These are phyloP conservation scores for Anguilla marmorata DNA, from an alignment of 2,797 vertebrate species.

Conservation along the genomic window DNA sequence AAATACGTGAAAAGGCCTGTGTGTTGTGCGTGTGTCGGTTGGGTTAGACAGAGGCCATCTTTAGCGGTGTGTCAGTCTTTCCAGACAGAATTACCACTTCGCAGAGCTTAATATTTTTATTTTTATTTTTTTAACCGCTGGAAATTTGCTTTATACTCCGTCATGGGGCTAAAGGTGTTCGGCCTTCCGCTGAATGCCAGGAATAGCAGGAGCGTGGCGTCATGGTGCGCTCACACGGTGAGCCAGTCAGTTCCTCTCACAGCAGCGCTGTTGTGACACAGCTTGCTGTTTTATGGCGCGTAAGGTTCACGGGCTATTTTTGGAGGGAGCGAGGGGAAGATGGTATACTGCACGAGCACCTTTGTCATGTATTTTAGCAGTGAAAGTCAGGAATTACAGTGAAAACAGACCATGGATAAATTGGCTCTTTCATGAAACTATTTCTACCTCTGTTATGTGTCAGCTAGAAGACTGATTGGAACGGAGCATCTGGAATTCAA, in stretches of 20 bases:
- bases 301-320: conserved; percentile 7
- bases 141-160: neutral
- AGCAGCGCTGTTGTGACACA: neutral
- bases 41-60: conserved; percentile 55
- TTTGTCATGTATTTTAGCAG: neutral
- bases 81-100: conserved; percentile 23
- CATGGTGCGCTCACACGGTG: neutral
- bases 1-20: conserved; percentile 30
- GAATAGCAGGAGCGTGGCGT: neutral
- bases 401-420: neutral
- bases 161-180: conserved; percentile 5
- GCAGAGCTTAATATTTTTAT: conserved; percentile 2
- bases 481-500: neutral
- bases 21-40: conserved; percentile 37
- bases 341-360: neutral
- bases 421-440: neutral
- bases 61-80: conserved; percentile 26
- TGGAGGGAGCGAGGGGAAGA: neutral
- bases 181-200: conserved; percentile 16
- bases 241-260: neutral
- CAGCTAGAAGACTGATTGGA: neutral
- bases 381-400: neutral
- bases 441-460: neutral
- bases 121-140: conserved; percentile 24
- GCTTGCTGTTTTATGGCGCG: neutral